Evolutionary conservation across 2,888 invertebrate species (phyloP).

Genomic region (Thecophora atra): DNA sequence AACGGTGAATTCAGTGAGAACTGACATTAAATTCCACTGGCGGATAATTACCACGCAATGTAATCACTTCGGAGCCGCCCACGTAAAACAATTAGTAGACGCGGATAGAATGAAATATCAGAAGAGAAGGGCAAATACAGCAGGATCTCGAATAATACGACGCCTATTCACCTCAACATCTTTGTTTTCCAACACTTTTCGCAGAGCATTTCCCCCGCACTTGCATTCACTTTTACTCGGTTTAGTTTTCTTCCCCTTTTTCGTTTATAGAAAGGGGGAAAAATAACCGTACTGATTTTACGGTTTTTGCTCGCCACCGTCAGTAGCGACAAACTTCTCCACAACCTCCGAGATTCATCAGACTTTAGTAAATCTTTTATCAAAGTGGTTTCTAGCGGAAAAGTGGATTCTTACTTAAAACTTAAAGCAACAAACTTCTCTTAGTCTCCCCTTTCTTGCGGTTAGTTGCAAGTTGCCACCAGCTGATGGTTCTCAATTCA

Average conservation of each 20-base stretch:
- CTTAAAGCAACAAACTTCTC: background rate
- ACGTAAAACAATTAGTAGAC: background rate
- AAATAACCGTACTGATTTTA: background rate
- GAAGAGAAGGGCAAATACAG: background rate
- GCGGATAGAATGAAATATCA: background rate
- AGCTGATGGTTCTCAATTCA: background rate
- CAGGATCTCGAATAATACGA: background rate
- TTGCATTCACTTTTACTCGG: background rate
- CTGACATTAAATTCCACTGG: background rate
- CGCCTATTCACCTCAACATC: background rate
- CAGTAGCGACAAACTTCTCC: background rate
- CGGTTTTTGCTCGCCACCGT: no score
- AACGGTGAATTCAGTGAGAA: background rate
- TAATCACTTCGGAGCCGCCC: background rate
- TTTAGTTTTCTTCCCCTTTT: background rate
- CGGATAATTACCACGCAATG: background rate
- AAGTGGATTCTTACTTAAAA: background rate
- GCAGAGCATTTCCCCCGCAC: background rate
- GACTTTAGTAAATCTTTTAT: background rate
- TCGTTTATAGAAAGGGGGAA: no score
- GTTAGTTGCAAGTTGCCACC: background rate
- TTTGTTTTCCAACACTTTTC: background rate
- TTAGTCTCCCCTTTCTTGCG: background rate
- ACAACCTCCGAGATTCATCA: background rate
- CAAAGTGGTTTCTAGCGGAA: background rate